Percentiles rank a stretch among this genome's conserved stretches.
These are phyloP conservation scores for Eulithis testata DNA, from an alignment of 2,888 invertebrate genomes.

Conservation along the genomic window DNA sequence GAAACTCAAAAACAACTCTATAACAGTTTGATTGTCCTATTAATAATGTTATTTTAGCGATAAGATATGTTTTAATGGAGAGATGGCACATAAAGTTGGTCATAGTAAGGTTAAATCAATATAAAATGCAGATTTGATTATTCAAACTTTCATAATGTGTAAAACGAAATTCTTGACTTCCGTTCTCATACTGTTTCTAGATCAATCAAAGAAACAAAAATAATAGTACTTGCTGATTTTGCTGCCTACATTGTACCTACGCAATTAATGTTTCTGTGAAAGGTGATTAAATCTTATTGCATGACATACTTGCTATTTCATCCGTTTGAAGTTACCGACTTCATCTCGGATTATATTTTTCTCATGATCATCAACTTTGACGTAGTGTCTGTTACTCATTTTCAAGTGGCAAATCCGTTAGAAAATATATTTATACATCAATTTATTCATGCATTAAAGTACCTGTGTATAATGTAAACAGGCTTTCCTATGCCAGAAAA, in stretches of 20 bases:
- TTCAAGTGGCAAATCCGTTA: conserved; percentile 2
- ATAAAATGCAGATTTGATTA: conserved; percentile 10
- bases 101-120: conserved; percentile 1
- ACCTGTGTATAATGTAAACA: conserved; percentile 24
- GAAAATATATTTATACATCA: neutral
- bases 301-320: conserved; percentile 32
- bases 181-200: conserved; percentile 57
- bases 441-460: neutral
- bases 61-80: neutral
- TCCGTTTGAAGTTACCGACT: conserved; percentile 27
- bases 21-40: neutral
- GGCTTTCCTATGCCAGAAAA: conserved; percentile 33
- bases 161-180: conserved; percentile 57
- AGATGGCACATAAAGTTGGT: neutral
- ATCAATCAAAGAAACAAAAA: conserved; percentile 59
- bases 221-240: conserved; percentile 55
- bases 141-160: conserved; percentile 15
- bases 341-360: conserved; percentile 52
- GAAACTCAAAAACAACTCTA: neutral
- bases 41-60: neutral
- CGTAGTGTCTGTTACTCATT: conserved; percentile 7
- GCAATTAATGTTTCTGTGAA: conserved; percentile 38
- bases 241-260: conserved; percentile 36
- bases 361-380: conserved; percentile 45
- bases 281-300: conserved; percentile 30